Percentiles rank a stretch among this genome's conserved stretches.
Conservation (phyloP, 2,797 vertebrate species). For the Threskiornis aethiopicus region DNA sequence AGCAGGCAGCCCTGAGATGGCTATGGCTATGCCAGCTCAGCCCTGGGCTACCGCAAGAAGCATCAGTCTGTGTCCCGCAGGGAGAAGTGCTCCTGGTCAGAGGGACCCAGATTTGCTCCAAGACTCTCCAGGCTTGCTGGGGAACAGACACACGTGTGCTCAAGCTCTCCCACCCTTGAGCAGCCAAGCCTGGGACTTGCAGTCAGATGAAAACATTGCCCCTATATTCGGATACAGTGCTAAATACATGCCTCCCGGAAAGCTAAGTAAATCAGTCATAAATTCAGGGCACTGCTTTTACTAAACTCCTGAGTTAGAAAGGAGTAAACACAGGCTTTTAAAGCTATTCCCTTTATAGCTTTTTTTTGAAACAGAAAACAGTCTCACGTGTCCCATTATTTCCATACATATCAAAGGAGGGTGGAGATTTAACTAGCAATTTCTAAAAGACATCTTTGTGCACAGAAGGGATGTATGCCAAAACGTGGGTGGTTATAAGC, state of each 20-base stretch:
- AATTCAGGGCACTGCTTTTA: constrained; percentile 6
- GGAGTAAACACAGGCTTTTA: constrained; percentile 4
- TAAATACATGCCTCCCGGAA: background rate
- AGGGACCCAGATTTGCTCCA: background rate
- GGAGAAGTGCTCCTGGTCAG: background rate
- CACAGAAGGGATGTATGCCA: constrained; percentile 62
- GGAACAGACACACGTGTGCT: background rate
- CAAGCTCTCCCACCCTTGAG: background rate
- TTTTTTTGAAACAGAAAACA: constrained; percentile 17
- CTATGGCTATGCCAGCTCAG: background rate
- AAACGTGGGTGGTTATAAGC: constrained; percentile 66
- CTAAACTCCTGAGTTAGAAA: background rate
- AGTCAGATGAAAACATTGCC: background rate
- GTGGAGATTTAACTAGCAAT: constrained; percentile 56
- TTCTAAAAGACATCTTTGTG: constrained; percentile 71
- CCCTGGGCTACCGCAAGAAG: background rate
- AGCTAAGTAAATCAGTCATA: background rate
- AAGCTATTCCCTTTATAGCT: constrained; percentile 4
- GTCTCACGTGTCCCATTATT: constrained; percentile 63
- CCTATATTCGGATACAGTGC: background rate
- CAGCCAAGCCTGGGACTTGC: background rate
- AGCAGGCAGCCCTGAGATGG: background rate
- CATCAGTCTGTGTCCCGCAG: background rate
- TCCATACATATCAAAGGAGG: constrained; percentile 68
- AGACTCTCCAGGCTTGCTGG: background rate